Evolutionary conservation across 2,797 vertebrate species (phyloP).

Genomic region (Chelon labrosus): DNA sequence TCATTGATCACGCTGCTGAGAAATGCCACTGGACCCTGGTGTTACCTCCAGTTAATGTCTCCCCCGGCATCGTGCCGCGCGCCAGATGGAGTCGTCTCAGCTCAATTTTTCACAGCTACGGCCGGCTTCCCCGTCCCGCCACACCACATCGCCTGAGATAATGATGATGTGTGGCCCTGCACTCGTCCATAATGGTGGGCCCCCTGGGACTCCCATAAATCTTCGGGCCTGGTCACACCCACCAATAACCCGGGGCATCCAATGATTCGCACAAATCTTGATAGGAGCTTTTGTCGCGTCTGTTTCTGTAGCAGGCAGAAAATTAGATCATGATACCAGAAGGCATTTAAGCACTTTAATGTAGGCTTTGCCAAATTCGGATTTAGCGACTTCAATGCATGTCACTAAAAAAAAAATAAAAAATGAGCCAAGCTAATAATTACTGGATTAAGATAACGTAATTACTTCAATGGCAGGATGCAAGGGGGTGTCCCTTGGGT

Average conservation of each 20-base stretch:
- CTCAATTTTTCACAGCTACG: constrained; percentile 69
- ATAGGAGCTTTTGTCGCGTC: constrained; percentile 13
- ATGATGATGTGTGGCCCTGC: constrained; percentile 75
- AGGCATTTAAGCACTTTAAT: not conserved
- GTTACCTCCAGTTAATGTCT: constrained; percentile 72
- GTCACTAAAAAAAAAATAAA: not conserved
- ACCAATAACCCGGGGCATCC: constrained; percentile 12
- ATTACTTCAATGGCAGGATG: no score
- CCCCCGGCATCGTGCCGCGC: constrained; percentile 58
- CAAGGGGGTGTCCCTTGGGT: no score
- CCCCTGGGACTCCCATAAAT: constrained; percentile 72
- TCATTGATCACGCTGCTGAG: constrained; percentile 79
- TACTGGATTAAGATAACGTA: not conserved
- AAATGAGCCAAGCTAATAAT: constrained; percentile 1
- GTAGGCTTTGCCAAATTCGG: not conserved
- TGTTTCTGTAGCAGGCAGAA: constrained; percentile 17
- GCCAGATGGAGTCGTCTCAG: constrained; percentile 77
- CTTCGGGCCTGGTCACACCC: constrained; percentile 41
- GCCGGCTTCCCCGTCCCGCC: constrained; percentile 24
- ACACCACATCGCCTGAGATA: constrained; percentile 50
- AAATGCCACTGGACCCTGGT: constrained; percentile 65
- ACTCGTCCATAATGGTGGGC: constrained; percentile 48
- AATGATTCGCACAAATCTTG: constrained; percentile 17
- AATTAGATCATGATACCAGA: constrained; percentile 1
- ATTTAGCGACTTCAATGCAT: not conserved